phyloP scores from a whole-genome alignment of 2,113 vertebrate species.

The Myotis yumanensis region DNA sequence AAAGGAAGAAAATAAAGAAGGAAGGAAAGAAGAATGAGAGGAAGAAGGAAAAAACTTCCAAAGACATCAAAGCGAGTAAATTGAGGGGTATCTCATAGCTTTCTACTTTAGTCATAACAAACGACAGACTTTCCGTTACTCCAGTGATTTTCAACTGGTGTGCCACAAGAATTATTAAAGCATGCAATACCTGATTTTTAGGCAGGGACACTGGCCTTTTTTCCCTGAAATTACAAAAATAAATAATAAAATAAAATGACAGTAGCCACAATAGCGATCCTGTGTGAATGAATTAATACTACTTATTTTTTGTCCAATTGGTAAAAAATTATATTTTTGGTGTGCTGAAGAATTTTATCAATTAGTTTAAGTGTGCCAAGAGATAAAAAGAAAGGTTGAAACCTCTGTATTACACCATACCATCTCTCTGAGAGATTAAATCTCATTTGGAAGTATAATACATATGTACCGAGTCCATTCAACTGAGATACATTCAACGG shows the following conservation, averaged over 20 bases:
- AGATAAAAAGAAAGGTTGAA: not conserved
- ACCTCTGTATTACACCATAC: not conserved
- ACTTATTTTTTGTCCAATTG: not conserved
- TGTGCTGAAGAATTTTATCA: not conserved
- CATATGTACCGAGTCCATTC: too few relatives aligned
- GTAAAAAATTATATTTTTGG: not conserved
- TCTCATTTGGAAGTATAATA: not conserved
- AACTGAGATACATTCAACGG: not conserved
- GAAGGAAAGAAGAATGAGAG: not conserved
- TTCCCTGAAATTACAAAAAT: not conserved
- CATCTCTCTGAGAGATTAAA: not conserved
- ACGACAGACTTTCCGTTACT: not conserved
- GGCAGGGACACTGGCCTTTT: not conserved
- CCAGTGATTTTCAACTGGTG: not conserved
- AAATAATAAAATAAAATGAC: too few relatives aligned
- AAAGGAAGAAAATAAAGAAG: rapidly evolving
- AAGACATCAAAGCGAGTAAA: not conserved
- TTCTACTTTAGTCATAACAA: not conserved
- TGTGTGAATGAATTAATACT: not conserved
- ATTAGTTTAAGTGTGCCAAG: not conserved
- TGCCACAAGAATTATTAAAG: not conserved
- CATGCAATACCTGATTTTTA: not conserved
- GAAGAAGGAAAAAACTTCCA: not conserved
- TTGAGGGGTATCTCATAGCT: not conserved
- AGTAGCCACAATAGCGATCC: not conserved